Evolutionary conservation across 2,113 vertebrate species (phyloP), one percentile per base, ranked within the genome.

Genomic region (Paedocypris sp.): DNA sequence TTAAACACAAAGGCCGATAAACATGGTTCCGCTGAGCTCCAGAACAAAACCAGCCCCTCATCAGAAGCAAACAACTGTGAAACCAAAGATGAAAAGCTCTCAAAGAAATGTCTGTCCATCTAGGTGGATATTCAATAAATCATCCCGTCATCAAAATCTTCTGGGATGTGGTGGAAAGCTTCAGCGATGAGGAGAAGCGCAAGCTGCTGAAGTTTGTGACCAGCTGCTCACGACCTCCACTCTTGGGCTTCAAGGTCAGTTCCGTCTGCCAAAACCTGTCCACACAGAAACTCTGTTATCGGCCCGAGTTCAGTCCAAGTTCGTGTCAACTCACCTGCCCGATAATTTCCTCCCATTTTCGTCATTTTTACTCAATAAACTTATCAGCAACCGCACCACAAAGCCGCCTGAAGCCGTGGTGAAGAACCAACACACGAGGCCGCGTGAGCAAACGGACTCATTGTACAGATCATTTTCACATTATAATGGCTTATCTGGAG

Each of bases 101-200:
- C n/a, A n/a, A n/a, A n/a, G n/a, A n/a, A n/a, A n/a, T 39, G 8
- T 39, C 29, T 9, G 3, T 8, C 6, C 47, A 10, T 22, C 1
- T 36, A 99, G 95, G 95, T 26, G 95, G 95, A 13, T 99, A 99
- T 68, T 75, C 94, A 3, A 88, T 90, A 8, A 94, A 87, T 51
- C 95, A 99, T 67, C 89, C 93, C 0, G 95, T 99, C 39, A 99
- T 99, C 69, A 87, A 85, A 75, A 92, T 79, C 74, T 99, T 99
- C 69, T 99, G 95, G 95, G 91, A 90, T 62, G 94, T 99, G 10
- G 95, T 98, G 1, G 93, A 97, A 74, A 84, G 87, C n/a, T 99
- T 99, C 83, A 93, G 92, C 2, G 92, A 97, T 28, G 94, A 93
- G 35, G 94, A 98, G 66, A 99, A 99, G 69, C 89, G 95, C 67